phyloP scores from a whole-genome alignment of 2,888 invertebrate species.

The Hypomecis atomaria region DNA sequence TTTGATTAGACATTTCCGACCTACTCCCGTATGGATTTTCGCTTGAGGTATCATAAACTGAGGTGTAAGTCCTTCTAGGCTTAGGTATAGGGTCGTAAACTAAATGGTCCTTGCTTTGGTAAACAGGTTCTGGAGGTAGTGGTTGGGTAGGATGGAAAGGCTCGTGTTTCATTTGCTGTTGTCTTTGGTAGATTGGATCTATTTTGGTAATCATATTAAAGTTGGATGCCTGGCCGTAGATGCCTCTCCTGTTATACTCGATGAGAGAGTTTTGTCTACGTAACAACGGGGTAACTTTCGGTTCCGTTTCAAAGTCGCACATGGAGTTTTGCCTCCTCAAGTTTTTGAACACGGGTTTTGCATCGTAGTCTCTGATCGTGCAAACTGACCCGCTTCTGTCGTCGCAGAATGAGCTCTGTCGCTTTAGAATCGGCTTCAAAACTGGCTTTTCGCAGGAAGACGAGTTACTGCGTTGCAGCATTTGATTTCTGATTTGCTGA shows the following conservation, averaged over 20 bases:
- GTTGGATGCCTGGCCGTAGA: slow-evolving; percentile 76
- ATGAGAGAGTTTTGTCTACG: slow-evolving; percentile 83
- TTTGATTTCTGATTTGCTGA: slow-evolving; percentile 75
- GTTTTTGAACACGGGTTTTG: slow-evolving; percentile 72
- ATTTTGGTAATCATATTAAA: slow-evolving; percentile 84
- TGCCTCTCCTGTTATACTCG: slow-evolving; percentile 79
- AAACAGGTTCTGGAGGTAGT: slow-evolving; percentile 80
- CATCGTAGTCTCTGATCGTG: slow-evolving; percentile 77
- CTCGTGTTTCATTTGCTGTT: slow-evolving; percentile 79
- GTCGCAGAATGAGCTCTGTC: slow-evolving; percentile 81
- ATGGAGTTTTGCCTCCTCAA: slow-evolving; percentile 79
- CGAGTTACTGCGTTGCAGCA: slow-evolving; percentile 80
- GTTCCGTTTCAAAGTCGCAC: slow-evolving; percentile 83
- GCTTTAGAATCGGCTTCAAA: slow-evolving; percentile 78
- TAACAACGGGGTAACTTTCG: slow-evolving; percentile 82
- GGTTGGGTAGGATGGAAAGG: slow-evolving; percentile 80
- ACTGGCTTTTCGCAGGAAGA: slow-evolving; percentile 80
- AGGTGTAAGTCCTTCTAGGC: slow-evolving; percentile 79
- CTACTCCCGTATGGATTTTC: slow-evolving; percentile 75
- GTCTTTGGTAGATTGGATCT: slow-evolving; percentile 84
- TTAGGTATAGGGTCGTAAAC: slow-evolving; percentile 82
- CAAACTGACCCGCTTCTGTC: slow-evolving; percentile 77
- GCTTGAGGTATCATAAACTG: slow-evolving; percentile 75
- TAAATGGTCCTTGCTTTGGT: slow-evolving; percentile 81
- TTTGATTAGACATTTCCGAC: slow-evolving; percentile 75